Evolutionary conservation across 2,113 vertebrate species (phyloP), one percentile per base, ranked within the genome.

Genomic region (Malurus cyaneus): DNA sequence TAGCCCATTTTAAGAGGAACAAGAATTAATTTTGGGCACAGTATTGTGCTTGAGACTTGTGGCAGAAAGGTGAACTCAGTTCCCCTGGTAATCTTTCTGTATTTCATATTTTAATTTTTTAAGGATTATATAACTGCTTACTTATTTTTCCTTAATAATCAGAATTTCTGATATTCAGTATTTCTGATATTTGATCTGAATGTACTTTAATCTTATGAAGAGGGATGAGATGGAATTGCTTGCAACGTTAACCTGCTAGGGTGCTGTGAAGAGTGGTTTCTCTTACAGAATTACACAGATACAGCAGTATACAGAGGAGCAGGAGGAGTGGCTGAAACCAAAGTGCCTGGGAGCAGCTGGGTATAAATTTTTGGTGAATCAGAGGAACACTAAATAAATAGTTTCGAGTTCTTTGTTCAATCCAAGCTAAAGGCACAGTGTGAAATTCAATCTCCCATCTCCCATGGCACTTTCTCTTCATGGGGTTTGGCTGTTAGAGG

Each of bases 211-310:
- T 53, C 53, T 81, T 80, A 16, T 5, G 16, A 80, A 61, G 62
- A 52, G 19, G 19, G n/a, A 29, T 78, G 47, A 59, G 67, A 26
- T 69, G 25, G 16, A 47, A 53, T 80, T 86, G 31, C 66, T 84
- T 80, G 36, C 17, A 76, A 36, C 47, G 21, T 34, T 31, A 10
- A 11, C 13, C 6, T 93, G 42, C 62, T 76, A 25, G 18, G 11
- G 42, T 62, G 19, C 50, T 86, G 32, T 61, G 47, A 72, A 47
- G 46, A 64, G 39, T 18, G 31, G 13, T n/a, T 89, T 80, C 64
- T 94, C 32, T 5, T 91, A 86, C 54, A 80, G 49, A 53, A 89
- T 92, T 95, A 88, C 88, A 78, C 70, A 91, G 53, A 57, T 39
- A 57, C 80, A 94, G 94, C 93, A 78, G 7, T 80, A 64, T 14